Evolutionary conservation across 2,797 vertebrate species (phyloP), one percentile per base, ranked within the genome.

Genomic region (Zalophus californianus): DNA sequence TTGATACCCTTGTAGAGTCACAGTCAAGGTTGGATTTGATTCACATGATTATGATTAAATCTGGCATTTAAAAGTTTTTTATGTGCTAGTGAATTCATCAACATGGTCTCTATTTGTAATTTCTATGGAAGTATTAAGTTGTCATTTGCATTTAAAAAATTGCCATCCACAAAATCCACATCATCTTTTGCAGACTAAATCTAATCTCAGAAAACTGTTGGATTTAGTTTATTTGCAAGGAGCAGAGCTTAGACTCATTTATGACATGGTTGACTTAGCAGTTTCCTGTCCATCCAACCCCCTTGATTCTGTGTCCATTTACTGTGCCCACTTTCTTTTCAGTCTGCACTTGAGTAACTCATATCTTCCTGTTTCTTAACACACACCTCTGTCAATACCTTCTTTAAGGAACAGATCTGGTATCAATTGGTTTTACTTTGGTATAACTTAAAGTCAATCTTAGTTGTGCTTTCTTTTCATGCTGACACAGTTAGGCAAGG

Each of bases 401-500:
- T 89, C 68, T 72, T 84, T 44, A 56, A 82, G n/a, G 86, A 82
- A 84, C 11, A 78, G 15, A 6, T 41, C 88, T 88, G 60, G 11
- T 62, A 82, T 86, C 80, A 91, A 62, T 73, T 94, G 77, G 7
- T 68, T 92, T 88, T 70, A 68, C 35, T 86, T 82, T 86, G n/a
- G 7, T 68, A 52, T 79, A n/a, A 94, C 79, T 90, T 86, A 54
- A 80, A 44, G 38, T 75, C 50, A 64, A 11, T 29, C 44, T 16
- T 54, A 35, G 0, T n/a, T 86, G 50, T 41, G 48, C n/a, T 86
- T 96, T 84, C 38, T 29, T 77, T 32, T 13, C 64, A 84, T 29
- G 29, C 21, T 75, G 62, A 86, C 50, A 80, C 20, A 83, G 29
- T 23, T 75, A 64, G 14, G 12, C 5, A 86, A n/a, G 54, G 7